These are phyloP conservation scores for Semaprochilodus insignis DNA, from an alignment of 2,797 vertebrate genomes.

Conservation along the genomic window DNA sequence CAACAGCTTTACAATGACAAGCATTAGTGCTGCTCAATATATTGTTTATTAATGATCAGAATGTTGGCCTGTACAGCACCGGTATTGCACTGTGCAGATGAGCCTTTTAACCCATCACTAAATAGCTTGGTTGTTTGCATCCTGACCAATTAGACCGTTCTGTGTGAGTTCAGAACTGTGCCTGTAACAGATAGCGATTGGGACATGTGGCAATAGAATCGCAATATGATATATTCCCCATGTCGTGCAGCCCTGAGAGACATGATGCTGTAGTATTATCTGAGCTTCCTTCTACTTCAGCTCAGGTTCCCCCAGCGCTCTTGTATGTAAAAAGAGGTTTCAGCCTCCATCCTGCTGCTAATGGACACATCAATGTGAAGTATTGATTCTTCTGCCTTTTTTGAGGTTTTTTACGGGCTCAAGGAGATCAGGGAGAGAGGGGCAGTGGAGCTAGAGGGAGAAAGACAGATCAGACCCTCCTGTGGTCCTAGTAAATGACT, in stretches of 20 bases:
- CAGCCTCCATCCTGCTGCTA: conserved; percentile 32
- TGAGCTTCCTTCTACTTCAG: not conserved
- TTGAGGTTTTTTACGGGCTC: conserved; percentile 44
- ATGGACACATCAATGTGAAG: conserved; percentile 41
- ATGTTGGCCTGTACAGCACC: not conserved
- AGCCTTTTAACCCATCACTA: not conserved
- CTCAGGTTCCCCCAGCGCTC: not conserved
- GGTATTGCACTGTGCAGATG: not conserved
- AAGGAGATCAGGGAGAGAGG: not conserved
- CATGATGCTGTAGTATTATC: conserved; percentile 35
- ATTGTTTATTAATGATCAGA: not conserved
- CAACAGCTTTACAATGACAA: conserved; percentile 29
- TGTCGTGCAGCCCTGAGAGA: not conserved
- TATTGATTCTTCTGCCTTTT: conserved; percentile 50
- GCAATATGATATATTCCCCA: not conserved
- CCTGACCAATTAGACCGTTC: not conserved
- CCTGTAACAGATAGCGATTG: not conserved
- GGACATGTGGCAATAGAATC: not conserved
- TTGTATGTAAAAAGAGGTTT: not conserved
- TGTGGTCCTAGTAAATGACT: conserved; percentile 11
- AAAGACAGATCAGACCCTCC: conserved; percentile 14
- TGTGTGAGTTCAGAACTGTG: not conserved
- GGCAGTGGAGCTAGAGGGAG: not conserved
- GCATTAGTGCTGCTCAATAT: not conserved
- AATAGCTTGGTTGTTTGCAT: not conserved